Evolutionary conservation across 2,113 vertebrate species (phyloP).

Genomic region (Isurus oxyrinchus): DNA sequence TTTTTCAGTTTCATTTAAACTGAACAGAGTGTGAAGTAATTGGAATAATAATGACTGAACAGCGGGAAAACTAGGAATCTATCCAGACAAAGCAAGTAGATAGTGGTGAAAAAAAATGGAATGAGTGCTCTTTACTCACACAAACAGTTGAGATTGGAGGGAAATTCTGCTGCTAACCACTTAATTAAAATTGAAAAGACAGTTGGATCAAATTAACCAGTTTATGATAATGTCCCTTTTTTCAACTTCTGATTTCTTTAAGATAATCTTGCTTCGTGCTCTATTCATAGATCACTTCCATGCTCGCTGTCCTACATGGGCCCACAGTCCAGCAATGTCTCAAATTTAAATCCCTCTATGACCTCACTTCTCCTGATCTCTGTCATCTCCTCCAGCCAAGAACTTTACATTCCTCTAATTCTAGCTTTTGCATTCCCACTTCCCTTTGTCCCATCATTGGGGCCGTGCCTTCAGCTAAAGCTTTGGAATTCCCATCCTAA

Average conservation of each 20-base stretch:
- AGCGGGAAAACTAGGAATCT: neutral
- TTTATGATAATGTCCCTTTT: neutral
- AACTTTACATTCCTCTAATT: neutral
- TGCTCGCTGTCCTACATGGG: neutral
- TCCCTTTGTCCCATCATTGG: neutral
- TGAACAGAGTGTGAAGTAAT: neutral
- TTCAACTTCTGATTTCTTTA: neutral
- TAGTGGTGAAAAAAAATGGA: neutral
- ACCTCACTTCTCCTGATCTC: neutral
- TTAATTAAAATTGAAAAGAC: neutral
- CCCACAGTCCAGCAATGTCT: neutral
- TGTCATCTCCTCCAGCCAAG: neutral
- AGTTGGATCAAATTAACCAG: neutral
- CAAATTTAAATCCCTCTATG: neutral
- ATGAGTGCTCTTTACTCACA: neutral
- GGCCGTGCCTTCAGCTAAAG: neutral
- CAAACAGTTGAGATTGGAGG: neutral
- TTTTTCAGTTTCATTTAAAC: neutral
- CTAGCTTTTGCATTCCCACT: neutral
- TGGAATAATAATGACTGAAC: conserved; percentile 5
- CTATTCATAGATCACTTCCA: too few relatives aligned
- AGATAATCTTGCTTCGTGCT: neutral
- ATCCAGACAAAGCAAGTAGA: neutral
- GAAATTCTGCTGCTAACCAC: neutral
- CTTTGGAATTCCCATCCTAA: neutral